phyloP scores from a whole-genome alignment of 2,888 invertebrate genomes.

The Eupithecia subfuscata region DNA sequence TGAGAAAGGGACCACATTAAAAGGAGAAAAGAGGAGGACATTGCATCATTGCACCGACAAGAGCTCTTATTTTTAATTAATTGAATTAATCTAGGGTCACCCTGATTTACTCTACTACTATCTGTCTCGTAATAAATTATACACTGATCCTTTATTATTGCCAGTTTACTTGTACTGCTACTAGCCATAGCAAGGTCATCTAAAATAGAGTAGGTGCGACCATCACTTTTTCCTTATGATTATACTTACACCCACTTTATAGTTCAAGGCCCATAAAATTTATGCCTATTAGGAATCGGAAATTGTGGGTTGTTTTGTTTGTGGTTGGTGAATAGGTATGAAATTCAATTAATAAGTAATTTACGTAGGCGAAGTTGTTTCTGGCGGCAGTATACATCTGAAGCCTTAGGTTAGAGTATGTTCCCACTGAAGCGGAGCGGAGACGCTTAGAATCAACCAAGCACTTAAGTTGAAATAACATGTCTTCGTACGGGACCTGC shows the following conservation, averaged over 20 bases:
- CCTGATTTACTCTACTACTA: neutral
- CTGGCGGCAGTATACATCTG: neutral
- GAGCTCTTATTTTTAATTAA: no score
- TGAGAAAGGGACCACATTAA: no score
- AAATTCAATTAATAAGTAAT: neutral
- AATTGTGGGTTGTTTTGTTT: neutral
- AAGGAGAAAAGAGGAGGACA: no score
- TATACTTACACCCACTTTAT: slow-evolving; percentile 21
- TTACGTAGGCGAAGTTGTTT: neutral
- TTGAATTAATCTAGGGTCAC: no score
- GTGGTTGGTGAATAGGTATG: neutral
- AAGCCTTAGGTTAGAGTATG: neutral
- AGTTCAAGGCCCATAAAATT: slow-evolving; percentile 26
- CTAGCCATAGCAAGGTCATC: neutral
- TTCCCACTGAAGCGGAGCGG: no score
- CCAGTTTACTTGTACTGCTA: neutral
- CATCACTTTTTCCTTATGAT: slow-evolving; percentile 13
- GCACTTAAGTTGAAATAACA: no score
- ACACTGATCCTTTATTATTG: neutral
- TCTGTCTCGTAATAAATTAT: neutral
- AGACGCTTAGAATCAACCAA: no score
- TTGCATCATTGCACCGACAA: no score
- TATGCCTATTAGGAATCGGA: slow-evolving; percentile 1
- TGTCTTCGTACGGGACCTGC: no score
- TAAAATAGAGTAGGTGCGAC: slow-evolving; percentile 9